These are phyloP conservation scores for Cottus gobio DNA, from an alignment of 2,113 vertebrate species.

Conservation along the genomic window DNA sequence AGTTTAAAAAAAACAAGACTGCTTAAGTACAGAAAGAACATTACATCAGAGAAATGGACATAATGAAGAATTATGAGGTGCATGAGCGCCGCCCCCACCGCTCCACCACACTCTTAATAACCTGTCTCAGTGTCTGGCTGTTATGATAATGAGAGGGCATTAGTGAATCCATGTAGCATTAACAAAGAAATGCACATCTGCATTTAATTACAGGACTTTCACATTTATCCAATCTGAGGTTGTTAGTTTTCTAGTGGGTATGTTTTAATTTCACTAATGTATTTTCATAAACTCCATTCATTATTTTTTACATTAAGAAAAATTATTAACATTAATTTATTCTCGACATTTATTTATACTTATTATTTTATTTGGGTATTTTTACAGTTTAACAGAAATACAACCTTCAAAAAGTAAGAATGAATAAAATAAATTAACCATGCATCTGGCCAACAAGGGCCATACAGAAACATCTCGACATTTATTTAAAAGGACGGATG, in stretches of 20 bases:
- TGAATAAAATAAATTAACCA: too few species aligned
- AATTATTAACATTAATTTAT: background rate
- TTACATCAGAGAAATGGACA: conserved; percentile 64
- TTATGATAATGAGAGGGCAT: conserved; percentile 48
- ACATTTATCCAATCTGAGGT: background rate
- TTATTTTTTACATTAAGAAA: background rate
- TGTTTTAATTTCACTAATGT: conserved; percentile 19
- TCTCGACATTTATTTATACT: too few species aligned
- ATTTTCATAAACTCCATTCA: background rate
- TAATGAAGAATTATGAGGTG: conserved; percentile 76
- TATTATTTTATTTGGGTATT: too few species aligned
- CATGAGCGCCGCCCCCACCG: conserved; percentile 45
- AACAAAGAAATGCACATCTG: conserved; percentile 18
- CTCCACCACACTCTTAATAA: conserved; percentile 64
- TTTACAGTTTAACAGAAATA: too few species aligned
- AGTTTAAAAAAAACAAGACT: background rate
- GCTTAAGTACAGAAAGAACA: conserved; percentile 3
- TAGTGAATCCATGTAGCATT: conserved; percentile 41
- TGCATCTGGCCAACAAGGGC: too few species aligned
- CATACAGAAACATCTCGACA: too few species aligned
- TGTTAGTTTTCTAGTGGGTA: background rate
- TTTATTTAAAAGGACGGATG: background rate
- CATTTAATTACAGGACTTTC: background rate
- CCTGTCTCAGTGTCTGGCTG: conserved; percentile 55
- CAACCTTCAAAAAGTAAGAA: too few species aligned